Conservation (phyloP, 2,797 vertebrate species). For the Anguilla marmorata region DNA sequence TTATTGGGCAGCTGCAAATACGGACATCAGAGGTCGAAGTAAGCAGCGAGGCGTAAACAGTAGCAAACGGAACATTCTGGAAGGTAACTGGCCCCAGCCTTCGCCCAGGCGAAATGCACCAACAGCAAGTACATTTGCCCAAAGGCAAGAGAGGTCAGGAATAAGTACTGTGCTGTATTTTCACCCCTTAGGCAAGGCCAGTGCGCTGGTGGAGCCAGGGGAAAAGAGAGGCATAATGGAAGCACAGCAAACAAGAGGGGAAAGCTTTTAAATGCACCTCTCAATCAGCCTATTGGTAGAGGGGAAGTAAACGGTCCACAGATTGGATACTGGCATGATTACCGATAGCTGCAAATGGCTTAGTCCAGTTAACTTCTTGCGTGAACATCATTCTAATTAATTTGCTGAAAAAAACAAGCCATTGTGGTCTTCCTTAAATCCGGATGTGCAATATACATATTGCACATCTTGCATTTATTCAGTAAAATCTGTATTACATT, state of each 20-base stretch:
- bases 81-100: neutral
- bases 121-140: neutral
- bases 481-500: too few species aligned
- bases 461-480: too few species aligned
- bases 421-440: neutral
- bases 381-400: neutral
- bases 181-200: neutral
- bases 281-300: neutral
- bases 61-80: neutral
- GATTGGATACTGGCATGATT: neutral
- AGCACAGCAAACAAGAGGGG: neutral
- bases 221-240: neutral
- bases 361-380: neutral
- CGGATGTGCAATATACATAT: neutral
- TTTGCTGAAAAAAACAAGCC: neutral
- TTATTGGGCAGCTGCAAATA: too few species aligned
- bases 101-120: neutral
- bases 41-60: neutral
- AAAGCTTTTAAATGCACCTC: neutral
- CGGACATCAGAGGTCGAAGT: too few species aligned
- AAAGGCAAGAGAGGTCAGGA: neutral
- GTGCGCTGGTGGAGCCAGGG: neutral
- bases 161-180: neutral
- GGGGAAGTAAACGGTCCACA: neutral
- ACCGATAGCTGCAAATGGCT: neutral